Percentiles rank a stretch among this genome's conserved stretches.
phyloP scores from a whole-genome alignment of 2,113 vertebrate species.

The Paedocypris sp. region DNA sequence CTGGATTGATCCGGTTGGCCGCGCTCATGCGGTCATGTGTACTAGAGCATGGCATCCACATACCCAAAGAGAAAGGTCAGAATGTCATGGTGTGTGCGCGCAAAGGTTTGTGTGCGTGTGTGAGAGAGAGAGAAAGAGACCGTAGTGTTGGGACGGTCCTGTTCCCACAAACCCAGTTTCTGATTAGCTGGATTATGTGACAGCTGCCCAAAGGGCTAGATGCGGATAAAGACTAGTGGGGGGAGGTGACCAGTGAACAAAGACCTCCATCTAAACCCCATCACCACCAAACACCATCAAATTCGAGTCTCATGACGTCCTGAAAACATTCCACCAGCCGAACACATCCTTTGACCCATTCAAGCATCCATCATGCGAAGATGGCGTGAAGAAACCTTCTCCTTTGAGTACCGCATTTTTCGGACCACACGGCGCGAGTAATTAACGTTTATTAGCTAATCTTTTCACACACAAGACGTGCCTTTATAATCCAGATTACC shows the following conservation, averaged over 20 bases:
- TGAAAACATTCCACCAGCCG: slow-evolving; percentile 20
- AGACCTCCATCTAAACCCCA: slow-evolving; percentile 57
- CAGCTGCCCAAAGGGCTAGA: slow-evolving; percentile 68
- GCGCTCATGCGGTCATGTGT: neutral
- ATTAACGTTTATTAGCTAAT: too few relatives aligned
- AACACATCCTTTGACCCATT: slow-evolving; percentile 14
- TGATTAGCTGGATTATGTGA: slow-evolving; percentile 75
- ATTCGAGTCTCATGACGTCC: slow-evolving; percentile 23
- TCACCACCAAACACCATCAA: slow-evolving; percentile 34
- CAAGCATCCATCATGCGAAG: neutral
- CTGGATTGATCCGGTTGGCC: slow-evolving; percentile 1
- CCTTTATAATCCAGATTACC: too few relatives aligned
- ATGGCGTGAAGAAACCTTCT: neutral
- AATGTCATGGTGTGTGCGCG: slow-evolving; percentile 3
- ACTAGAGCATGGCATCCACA: neutral
- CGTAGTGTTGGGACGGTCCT: slow-evolving; percentile 10
- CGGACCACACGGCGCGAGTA: neutral
- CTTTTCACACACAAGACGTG: too few relatives aligned
- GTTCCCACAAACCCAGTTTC: slow-evolving; percentile 38
- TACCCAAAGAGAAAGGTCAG: slow-evolving; percentile 5
- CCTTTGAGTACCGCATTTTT: neutral
- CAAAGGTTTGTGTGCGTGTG: too few relatives aligned
- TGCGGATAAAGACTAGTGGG: slow-evolving; percentile 35
- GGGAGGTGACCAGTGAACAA: slow-evolving; percentile 56
- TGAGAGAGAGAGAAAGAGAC: neutral